A percentile compares a stretch with the other conserved stretches of the same genome.
Conservation (phyloP, 2,797 vertebrate species). For the Oreochromis mossambicus region DNA sequence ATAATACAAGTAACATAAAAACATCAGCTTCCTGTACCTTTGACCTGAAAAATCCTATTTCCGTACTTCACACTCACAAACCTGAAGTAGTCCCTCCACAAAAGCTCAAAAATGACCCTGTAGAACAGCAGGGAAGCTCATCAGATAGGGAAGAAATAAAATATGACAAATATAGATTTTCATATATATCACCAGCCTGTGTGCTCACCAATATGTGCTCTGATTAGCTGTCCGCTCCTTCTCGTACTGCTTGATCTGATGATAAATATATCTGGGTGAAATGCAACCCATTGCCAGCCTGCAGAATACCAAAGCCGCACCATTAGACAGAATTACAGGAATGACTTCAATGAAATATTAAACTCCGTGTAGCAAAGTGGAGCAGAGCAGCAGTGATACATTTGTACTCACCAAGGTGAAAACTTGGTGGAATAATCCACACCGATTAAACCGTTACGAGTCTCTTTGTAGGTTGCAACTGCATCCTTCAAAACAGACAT, state of each 20-base stretch:
- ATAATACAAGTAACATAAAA: background rate
- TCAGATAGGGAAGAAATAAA: background rate
- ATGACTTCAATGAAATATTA: background rate
- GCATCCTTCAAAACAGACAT: conserved; percentile 67
- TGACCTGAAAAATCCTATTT: conserved; percentile 73
- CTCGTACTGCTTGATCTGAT: conserved; percentile 82
- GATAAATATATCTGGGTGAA: conserved; percentile 81
- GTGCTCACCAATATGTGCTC: conserved; percentile 83
- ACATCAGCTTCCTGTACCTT: conserved; percentile 58
- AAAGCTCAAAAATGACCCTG: conserved; percentile 85
- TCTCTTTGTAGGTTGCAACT: conserved; percentile 82
- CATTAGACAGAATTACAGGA: background rate
- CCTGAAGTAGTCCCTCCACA: conserved; percentile 85
- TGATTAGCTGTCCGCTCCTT: conserved; percentile 79
- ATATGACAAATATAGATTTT: background rate
- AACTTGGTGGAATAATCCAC: conserved; percentile 85
- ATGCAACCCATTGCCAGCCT: conserved; percentile 84
- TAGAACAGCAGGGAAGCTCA: background rate
- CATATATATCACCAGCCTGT: background rate
- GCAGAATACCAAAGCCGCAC: conserved; percentile 11
- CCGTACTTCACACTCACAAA: conserved; percentile 82
- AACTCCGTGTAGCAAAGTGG: background rate
- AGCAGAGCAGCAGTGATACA: background rate
- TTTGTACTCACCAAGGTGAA: conserved; percentile 75
- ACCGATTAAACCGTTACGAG: conserved; percentile 79